Evolutionary conservation across 2,797 vertebrate genomes (phyloP).

Genomic region (Aldrovandia affinis): DNA sequence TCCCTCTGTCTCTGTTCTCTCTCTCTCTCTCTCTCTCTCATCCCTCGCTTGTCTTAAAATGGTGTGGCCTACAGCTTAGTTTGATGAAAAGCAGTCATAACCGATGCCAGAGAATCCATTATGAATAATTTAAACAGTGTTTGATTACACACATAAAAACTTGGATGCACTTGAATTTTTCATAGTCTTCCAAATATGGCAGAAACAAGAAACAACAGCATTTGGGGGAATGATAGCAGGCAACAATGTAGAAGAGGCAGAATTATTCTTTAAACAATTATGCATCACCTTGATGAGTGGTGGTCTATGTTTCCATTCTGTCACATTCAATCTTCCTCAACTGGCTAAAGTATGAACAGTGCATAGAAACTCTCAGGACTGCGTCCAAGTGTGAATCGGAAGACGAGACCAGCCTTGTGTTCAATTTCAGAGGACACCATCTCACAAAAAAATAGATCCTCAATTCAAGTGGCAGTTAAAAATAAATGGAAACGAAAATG

Average conservation of each 20-base stretch:
- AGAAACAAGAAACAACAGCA: neutral
- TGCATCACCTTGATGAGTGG: no score
- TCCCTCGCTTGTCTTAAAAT: neutral
- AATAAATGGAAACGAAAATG: neutral
- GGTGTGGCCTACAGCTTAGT: slow-evolving; percentile 16
- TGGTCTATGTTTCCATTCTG: neutral
- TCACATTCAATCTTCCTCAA: neutral
- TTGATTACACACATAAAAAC: slow-evolving; percentile 1
- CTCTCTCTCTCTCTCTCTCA: neutral
- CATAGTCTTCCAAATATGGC: neutral
- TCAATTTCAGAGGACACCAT: neutral
- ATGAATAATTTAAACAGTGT: slow-evolving; percentile 25
- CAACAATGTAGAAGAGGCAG: neutral
- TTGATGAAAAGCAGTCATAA: slow-evolving; percentile 27
- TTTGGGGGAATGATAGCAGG: neutral
- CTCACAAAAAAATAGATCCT: neutral
- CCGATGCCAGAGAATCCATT: neutral
- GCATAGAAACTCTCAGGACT: neutral
- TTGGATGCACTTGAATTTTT: neutral
- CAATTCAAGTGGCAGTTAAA: neutral
- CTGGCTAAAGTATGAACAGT: neutral
- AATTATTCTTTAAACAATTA: no score
- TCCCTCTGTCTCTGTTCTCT: slow-evolving; percentile 15
- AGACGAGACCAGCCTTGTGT: neutral
- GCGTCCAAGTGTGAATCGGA: neutral